A percentile compares a stretch with the other conserved stretches of the same genome.
Evolutionary conservation across 2,113 vertebrate genomes (phyloP).

Genomic region (Rhipidura dahli): DNA sequence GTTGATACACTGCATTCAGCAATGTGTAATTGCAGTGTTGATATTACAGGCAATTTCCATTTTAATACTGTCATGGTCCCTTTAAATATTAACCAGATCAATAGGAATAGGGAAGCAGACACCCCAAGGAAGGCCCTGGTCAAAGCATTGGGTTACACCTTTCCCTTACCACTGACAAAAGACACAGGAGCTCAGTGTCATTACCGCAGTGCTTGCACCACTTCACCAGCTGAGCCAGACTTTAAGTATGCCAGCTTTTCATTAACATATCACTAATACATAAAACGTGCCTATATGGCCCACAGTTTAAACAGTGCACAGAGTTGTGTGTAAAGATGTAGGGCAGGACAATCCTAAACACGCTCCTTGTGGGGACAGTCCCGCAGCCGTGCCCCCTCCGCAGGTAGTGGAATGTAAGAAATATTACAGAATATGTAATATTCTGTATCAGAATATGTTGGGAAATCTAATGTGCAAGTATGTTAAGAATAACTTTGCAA

Average conservation of each 20-base stretch:
- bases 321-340: accelerated
- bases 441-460: background rate
- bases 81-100: background rate
- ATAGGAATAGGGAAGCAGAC: background rate
- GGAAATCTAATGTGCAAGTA: background rate
- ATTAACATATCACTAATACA: background rate
- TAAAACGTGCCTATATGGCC: accelerated
- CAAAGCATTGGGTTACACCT: background rate
- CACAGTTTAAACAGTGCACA: accelerated
- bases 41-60: background rate
- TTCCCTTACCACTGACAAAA: background rate
- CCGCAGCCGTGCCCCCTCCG: background rate
- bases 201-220: background rate
- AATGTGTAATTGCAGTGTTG: background rate
- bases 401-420: background rate
- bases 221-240: background rate
- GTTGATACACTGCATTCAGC: background rate
- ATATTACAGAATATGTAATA: no score
- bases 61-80: background rate
- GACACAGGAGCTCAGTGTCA: background rate
- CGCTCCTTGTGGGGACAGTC: background rate
- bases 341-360: background rate
- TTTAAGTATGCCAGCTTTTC: background rate
- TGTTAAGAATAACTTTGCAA: background rate
- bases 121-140: background rate